Evolutionary conservation across 2,888 invertebrate genomes (phyloP).

Genomic region (Spisula subtruncata): DNA sequence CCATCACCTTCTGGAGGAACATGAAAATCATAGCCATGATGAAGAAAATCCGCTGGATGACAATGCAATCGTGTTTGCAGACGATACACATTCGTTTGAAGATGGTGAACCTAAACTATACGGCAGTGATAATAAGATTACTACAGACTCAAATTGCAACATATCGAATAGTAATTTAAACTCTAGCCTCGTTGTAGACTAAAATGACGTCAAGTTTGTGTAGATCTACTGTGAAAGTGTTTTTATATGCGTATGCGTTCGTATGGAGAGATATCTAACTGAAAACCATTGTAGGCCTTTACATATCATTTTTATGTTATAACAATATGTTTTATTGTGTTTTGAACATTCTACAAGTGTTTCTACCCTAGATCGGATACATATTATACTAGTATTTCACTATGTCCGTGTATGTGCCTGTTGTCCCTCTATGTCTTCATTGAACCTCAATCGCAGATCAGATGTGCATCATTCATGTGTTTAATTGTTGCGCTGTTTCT

Average conservation of each 20-base stretch:
- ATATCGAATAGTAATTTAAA: constrained; percentile 57
- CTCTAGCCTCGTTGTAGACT: constrained; percentile 46
- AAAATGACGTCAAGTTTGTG: not conserved
- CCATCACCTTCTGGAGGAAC: constrained; percentile 67
- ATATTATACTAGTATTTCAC: too few species aligned
- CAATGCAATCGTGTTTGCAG: constrained; percentile 44
- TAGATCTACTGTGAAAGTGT: not conserved
- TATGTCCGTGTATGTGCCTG: too few species aligned
- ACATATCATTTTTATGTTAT: not conserved
- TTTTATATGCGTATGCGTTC: not conserved
- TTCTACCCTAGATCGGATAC: too few species aligned
- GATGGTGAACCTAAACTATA: constrained; percentile 32
- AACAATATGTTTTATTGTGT: not conserved
- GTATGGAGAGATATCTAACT: not conserved
- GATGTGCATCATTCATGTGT: too few species aligned
- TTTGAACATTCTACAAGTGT: not conserved
- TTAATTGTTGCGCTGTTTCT: too few species aligned
- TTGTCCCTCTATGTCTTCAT: too few species aligned
- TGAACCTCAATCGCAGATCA: too few species aligned
- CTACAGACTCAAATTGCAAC: constrained; percentile 55
- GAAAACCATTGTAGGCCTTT: constrained; percentile 31
- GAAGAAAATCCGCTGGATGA: constrained; percentile 64
- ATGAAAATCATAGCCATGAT: constrained; percentile 68
- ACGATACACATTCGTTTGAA: constrained; percentile 38
- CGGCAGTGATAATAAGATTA: constrained; percentile 33